Percentiles rank a stretch among this genome's conserved stretches.
Conservation (phyloP, 2,113 vertebrate genomes). For the Neoarius graeffei region DNA sequence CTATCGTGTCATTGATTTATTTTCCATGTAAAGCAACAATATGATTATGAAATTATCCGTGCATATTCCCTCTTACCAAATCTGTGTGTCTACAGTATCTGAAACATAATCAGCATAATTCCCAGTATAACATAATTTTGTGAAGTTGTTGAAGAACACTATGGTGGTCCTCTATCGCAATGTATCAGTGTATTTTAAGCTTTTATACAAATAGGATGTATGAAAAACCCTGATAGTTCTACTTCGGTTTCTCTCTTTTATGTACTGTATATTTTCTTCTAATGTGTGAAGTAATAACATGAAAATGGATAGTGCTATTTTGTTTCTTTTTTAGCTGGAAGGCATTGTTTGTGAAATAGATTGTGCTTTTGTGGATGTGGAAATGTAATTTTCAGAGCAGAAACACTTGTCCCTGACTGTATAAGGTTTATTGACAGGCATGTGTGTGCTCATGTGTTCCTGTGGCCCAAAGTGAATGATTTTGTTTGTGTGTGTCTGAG, state of each 20-base stretch:
- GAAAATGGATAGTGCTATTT: constrained; percentile 4
- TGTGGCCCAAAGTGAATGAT: not conserved
- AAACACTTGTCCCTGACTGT: constrained; percentile 21
- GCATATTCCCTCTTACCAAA: not conserved
- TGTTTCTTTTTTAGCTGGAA: not conserved
- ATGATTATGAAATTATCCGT: constrained; percentile 1
- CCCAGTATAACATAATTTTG: not conserved
- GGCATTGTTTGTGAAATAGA: constrained; percentile 1
- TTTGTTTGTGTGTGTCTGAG: constrained; percentile 13
- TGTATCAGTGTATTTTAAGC: not conserved
- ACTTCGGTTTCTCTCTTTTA: not conserved
- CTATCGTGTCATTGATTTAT: not conserved
- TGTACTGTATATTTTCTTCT: not conserved
- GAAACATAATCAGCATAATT: not conserved
- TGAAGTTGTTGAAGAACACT: not conserved
- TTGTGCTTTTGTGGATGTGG: not conserved
- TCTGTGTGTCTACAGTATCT: not conserved
- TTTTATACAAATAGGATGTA: not conserved
- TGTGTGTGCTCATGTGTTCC: constrained; percentile 27
- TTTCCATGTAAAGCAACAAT: not conserved
- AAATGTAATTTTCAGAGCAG: constrained; percentile 39
- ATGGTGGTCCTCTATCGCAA: not conserved
- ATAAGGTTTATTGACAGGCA: constrained; percentile 30
- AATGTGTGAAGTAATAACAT: not conserved
- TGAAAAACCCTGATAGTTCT: not conserved